Evolutionary conservation across 2,888 invertebrate genomes (phyloP).

Genomic region (Phortica okadai): DNA sequence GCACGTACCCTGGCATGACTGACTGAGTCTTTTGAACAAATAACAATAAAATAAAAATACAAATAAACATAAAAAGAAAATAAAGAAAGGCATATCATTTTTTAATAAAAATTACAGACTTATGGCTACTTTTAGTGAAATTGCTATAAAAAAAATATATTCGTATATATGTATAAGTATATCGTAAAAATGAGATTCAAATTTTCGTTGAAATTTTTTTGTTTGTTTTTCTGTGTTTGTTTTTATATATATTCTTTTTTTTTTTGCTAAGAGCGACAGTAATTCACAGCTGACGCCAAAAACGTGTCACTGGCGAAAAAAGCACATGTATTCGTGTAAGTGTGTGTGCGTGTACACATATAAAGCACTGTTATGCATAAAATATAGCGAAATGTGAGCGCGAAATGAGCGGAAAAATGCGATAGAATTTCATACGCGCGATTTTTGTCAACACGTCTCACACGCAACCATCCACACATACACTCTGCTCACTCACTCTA

Average conservation of each 20-base stretch:
- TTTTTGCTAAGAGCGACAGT: neutral
- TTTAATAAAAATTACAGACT: neutral
- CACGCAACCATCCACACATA: neutral
- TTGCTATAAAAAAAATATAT: slow-evolving; percentile 6
- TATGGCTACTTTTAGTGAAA: neutral
- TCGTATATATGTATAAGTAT: neutral
- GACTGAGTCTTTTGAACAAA: neutral
- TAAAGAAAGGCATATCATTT: neutral
- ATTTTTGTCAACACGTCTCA: neutral
- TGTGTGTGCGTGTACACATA: neutral
- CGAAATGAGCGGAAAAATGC: slow-evolving; percentile 12
- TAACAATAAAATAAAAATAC: slow-evolving; percentile 11
- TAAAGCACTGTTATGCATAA: slow-evolving; percentile 23
- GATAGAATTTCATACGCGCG: neutral
- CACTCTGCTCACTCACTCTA: neutral
- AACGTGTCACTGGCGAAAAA: slow-evolving; percentile 20
- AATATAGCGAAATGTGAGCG: slow-evolving; percentile 6
- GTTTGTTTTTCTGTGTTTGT: neutral
- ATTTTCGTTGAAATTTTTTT: slow-evolving; percentile 8
- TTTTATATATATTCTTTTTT: neutral
- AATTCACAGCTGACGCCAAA: slow-evolving; percentile 24
- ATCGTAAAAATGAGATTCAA: slow-evolving; percentile 13
- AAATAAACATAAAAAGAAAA: slow-evolving; percentile 9
- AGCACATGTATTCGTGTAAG: neutral
- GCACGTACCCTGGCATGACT: neutral